Evolutionary conservation across 2,113 vertebrate genomes (phyloP).

Genomic region (Dipodomys ordii): DNA sequence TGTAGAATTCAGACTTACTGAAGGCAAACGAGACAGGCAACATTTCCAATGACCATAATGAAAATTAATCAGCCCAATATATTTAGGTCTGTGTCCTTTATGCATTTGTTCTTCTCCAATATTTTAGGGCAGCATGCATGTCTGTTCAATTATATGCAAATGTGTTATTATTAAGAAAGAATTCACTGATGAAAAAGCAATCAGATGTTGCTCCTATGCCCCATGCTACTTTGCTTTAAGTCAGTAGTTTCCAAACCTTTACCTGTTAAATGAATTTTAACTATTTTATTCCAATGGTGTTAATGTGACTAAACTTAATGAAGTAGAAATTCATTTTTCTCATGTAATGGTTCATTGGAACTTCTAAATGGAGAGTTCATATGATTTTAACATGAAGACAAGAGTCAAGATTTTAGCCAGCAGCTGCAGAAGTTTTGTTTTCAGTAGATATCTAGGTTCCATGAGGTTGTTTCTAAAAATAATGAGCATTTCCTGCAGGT

Average conservation of each 20-base stretch:
- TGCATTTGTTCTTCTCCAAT: background rate
- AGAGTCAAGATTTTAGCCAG: background rate
- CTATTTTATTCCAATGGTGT: background rate
- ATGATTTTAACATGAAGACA: conserved; percentile 29
- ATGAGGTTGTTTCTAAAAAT: conserved; percentile 35
- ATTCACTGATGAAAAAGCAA: conserved; percentile 4
- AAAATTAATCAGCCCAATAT: conserved; percentile 37
- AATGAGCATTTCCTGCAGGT: background rate
- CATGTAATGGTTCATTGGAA: background rate
- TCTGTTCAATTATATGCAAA: background rate
- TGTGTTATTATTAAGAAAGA: background rate
- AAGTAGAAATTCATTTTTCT: conserved; percentile 5
- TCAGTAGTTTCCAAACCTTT: conserved; percentile 9
- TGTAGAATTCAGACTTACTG: conserved; percentile 28
- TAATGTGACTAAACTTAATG: background rate
- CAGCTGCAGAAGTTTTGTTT: background rate
- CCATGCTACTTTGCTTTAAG: background rate
- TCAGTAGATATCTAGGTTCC: background rate
- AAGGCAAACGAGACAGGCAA: conserved; percentile 38
- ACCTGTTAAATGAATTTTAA: background rate
- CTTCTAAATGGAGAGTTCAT: background rate
- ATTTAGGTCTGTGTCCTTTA: background rate
- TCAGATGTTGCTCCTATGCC: background rate
- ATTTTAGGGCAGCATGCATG: background rate
- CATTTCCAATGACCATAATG: conserved; percentile 27